These are phyloP conservation scores for Conus ventricosus DNA, from an alignment of 1,140 invertebrate genomes.

Conservation along the genomic window DNA sequence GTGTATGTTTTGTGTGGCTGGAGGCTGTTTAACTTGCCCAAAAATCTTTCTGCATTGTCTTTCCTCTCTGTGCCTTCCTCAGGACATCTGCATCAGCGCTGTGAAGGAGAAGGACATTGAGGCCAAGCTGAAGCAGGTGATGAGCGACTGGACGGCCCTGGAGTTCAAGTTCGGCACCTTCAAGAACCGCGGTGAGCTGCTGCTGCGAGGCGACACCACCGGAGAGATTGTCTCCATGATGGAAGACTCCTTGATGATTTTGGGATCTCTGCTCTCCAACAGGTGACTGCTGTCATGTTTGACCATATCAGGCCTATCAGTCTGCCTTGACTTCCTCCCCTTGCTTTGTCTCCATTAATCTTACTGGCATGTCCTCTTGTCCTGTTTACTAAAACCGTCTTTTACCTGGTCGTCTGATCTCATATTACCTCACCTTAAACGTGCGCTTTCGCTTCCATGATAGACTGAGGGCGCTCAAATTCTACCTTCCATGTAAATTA, in stretches of 20 bases:
- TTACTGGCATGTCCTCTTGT: background rate
- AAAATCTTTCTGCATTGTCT: no score
- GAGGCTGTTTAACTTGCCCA: no score
- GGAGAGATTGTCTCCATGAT: constrained; percentile 95
- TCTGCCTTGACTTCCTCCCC: background rate
- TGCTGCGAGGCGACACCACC: constrained; percentile 94
- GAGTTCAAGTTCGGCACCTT: constrained; percentile 96
- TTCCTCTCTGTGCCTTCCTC: constrained; percentile 31
- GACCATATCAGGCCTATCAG: no score
- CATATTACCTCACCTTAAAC: no score
- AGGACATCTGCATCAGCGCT: constrained; percentile 97
- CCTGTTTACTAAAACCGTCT: no score
- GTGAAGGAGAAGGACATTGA: constrained; percentile 99
- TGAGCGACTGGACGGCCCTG: constrained; percentile 95
- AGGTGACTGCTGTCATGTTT: constrained; percentile 75
- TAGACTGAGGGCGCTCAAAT: no score
- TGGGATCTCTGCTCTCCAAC: constrained; percentile 94
- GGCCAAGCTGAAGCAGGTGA: constrained; percentile 94
- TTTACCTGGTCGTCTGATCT: no score
- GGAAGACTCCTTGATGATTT: constrained; percentile 96
- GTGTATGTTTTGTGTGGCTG: no score
- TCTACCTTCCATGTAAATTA: no score
- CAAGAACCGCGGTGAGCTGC: constrained; percentile 94
- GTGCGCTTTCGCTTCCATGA: no score
- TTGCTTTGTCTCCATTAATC: background rate